These are phyloP conservation scores for Dryadula phaetusa DNA, from an alignment of 2,888 invertebrate genomes.

Conservation along the genomic window DNA sequence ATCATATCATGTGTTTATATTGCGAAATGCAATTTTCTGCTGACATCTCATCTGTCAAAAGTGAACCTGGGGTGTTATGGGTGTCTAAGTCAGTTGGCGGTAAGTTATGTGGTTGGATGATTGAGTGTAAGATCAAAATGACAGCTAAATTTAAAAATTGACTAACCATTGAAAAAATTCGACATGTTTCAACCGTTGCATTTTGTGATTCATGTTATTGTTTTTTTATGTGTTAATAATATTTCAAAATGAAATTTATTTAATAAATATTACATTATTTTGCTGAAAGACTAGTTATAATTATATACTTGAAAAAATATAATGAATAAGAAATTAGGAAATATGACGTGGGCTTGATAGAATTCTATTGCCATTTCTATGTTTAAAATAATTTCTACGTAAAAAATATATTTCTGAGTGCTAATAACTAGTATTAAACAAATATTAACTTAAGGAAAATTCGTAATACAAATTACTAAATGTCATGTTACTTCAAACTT, in stretches of 20 bases:
- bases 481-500: constrained; percentile 30
- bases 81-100: constrained; percentile 57
- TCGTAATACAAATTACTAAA: constrained; percentile 24
- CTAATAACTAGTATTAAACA: no score
- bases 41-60: constrained; percentile 66
- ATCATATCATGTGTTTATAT: constrained; percentile 41
- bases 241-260: background rate
- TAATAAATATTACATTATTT: background rate
- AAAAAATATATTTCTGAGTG: no score
- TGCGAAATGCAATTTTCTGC: constrained; percentile 57
- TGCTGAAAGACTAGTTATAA: no score
- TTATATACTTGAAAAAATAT: no score
- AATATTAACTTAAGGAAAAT: background rate
- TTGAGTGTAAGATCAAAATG: constrained; percentile 45
- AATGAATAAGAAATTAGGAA: no score
- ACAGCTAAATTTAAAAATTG: constrained; percentile 45
- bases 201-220: background rate
- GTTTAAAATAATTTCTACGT: no score
- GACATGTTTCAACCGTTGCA: constrained; percentile 23
- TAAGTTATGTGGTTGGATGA: constrained; percentile 46
- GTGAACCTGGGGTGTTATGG: constrained; percentile 66
- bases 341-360: no score
- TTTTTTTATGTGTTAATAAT: background rate
- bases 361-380: no score
- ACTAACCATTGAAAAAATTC: constrained; percentile 40